Conservation (phyloP, 1,140 invertebrate species). For the Leptinotarsa texana region DNA sequence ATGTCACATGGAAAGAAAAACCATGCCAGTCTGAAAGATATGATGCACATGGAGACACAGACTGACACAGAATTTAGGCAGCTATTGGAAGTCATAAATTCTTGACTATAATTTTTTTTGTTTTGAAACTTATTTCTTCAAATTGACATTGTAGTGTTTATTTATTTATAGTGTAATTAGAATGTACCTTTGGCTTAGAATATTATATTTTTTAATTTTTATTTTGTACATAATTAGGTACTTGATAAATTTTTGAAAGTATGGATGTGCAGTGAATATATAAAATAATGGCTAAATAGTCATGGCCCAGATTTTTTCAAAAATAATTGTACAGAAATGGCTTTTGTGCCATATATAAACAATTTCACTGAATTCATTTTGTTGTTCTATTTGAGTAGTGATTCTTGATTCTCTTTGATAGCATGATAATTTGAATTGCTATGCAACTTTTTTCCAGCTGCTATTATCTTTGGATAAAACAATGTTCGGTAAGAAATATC, state of each 20-base stretch:
- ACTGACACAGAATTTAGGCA: conserved; percentile 51
- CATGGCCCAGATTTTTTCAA: too few relatives aligned
- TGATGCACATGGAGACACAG: conserved; percentile 52
- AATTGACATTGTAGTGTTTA: too few relatives aligned
- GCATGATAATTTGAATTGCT: too few relatives aligned
- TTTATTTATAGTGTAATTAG: too few relatives aligned
- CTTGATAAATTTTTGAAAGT: conserved; percentile 13
- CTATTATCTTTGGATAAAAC: neutral
- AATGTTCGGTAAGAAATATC: conserved; percentile 34
- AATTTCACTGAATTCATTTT: too few relatives aligned
- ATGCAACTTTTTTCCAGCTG: too few relatives aligned
- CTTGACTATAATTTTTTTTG: conserved; percentile 48
- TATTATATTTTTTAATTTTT: neutral
- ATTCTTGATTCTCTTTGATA: too few relatives aligned
- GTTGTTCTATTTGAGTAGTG: too few relatives aligned
- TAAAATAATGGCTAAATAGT: too few relatives aligned
- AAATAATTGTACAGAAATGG: too few relatives aligned
- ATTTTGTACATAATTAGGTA: neutral
- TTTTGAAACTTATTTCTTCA: neutral
- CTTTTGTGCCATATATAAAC: too few relatives aligned
- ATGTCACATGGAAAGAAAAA: conserved; percentile 40
- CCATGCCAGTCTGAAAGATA: conserved; percentile 38
- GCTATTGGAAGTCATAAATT: conserved; percentile 52
- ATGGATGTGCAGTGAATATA: neutral
- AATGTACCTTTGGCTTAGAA: too few relatives aligned